Base-by-base conservation (phyloP, 2,113 vertebrate genomes). In the Tragelaphus buxtoni region DNA sequence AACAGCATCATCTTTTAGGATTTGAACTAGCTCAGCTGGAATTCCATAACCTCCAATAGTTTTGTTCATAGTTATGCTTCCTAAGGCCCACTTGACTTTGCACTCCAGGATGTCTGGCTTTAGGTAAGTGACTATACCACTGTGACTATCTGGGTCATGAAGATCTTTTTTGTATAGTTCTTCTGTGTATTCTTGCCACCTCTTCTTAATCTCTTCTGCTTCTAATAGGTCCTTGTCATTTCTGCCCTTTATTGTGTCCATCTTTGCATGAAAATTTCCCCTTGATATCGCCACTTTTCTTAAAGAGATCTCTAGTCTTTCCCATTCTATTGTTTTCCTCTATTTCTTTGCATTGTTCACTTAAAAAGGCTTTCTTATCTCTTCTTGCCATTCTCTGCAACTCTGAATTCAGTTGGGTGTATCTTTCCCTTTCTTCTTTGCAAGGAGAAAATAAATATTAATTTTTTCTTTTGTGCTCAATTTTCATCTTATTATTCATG, bases 401-500 rank as follows among this genome's bases (percentile, higher is more conserved):
- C 69, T 74, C 35, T 74, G 35, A 24, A 42, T 74, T 74, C 35
- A 74, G 35, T 74, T 42, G 35, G 69, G 69, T 42, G 24, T 74
- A 74, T 74, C 11, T 42, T 74, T 42, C 69, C 69, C 35, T 42
- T 72, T 72, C 35, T 74, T 24, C 35, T 74, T 26, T 74, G 69
- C 20, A 74, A 26, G 69, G 35, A 74, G 69, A 74, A 74, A 74
- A 74, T 42, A 74, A 42, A 96, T 45, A 72, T 22, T 84, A 61
- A 51, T 79, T 85, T 84, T 72, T 85, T 87, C 76, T 84, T 89
- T 26, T 93, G 80, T 83, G 72, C 20, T 95, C 45, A 88, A 63
- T 91, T 94, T 97, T 89, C 72, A 96, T n/a, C 76, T 88, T 96
- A 85, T 92, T 76, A 76, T 74, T 97, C 69, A 88, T 82, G 5